These are phyloP conservation scores for Clarias pachynema DNA, from an alignment of 2,797 vertebrate species.

Conservation along the genomic window DNA sequence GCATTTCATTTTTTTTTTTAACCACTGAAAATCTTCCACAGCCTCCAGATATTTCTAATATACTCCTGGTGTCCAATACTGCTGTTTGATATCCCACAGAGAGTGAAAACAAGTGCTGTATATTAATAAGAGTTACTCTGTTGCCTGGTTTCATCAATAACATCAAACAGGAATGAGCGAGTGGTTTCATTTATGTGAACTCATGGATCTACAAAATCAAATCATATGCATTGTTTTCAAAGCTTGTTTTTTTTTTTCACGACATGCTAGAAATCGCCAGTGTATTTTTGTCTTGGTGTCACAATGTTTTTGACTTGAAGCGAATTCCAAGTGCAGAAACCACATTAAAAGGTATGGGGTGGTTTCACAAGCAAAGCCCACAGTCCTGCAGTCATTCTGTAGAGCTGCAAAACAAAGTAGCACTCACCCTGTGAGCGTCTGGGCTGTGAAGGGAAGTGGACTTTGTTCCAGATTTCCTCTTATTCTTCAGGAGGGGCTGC, in stretches of 20 bases:
- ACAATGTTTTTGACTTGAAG: constrained; percentile 18
- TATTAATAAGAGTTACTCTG: constrained; percentile 34
- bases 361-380: constrained; percentile 24
- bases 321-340: constrained; percentile 27
- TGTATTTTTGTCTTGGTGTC: constrained; percentile 2
- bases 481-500: constrained; percentile 47
- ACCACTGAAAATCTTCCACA: background rate
- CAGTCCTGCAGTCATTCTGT: constrained; percentile 18
- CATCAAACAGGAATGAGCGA: constrained; percentile 39
- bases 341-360: constrained; percentile 35
- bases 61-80: background rate
- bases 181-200: constrained; percentile 32
- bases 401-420: constrained; percentile 46
- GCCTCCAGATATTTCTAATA: constrained; percentile 14
- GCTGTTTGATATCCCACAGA: constrained; percentile 36
- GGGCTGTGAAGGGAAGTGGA: constrained; percentile 50
- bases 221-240: constrained; percentile 1
- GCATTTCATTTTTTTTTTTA: background rate
- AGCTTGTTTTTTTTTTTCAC: background rate
- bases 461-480: constrained; percentile 49
- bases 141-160: constrained; percentile 33
- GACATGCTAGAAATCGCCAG: constrained; percentile 20
- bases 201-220: constrained; percentile 10
- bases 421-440: constrained; percentile 37
- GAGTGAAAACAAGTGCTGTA: constrained; percentile 38